Conservation (phyloP, 2,113 vertebrate genomes). For the Hystrix cristata region DNA sequence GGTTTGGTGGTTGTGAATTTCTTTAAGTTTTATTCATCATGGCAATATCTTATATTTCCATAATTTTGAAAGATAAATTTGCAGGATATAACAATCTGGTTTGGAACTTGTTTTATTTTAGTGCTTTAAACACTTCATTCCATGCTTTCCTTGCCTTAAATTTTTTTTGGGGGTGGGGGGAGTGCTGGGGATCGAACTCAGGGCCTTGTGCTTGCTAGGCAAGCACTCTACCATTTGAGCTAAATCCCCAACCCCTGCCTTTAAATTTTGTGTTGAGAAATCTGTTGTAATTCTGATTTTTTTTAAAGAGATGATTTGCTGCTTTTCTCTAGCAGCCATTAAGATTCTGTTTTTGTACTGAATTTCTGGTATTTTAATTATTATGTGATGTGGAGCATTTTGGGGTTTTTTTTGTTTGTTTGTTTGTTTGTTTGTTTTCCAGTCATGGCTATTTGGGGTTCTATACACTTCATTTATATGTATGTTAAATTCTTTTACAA, state of each 20-base stretch:
- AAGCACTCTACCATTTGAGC: no score
- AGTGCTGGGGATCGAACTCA: no score
- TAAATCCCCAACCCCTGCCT: neutral
- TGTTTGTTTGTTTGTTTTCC: neutral
- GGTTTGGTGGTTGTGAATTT: neutral
- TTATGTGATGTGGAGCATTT: neutral
- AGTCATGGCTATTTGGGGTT: neutral
- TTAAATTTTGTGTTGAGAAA: neutral
- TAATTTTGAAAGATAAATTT: neutral
- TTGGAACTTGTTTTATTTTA: neutral
- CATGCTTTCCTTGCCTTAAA: neutral
- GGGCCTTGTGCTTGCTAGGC: no score
- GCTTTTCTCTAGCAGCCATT: neutral
- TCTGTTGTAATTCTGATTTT: neutral
- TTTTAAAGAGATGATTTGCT: neutral
- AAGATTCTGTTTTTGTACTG: neutral
- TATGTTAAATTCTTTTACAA: neutral
- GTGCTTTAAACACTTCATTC: neutral
- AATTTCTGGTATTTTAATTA: neutral
- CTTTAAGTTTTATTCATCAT: neutral
- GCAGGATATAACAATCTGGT: neutral
- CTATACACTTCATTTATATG: neutral
- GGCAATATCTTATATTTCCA: neutral
- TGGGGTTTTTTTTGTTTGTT: neutral
- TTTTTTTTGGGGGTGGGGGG: neutral